Percentiles rank a stretch among this genome's conserved stretches.
Evolutionary conservation across 2,888 invertebrate genomes (phyloP).

Genomic region (Drosophila sordidula): DNA sequence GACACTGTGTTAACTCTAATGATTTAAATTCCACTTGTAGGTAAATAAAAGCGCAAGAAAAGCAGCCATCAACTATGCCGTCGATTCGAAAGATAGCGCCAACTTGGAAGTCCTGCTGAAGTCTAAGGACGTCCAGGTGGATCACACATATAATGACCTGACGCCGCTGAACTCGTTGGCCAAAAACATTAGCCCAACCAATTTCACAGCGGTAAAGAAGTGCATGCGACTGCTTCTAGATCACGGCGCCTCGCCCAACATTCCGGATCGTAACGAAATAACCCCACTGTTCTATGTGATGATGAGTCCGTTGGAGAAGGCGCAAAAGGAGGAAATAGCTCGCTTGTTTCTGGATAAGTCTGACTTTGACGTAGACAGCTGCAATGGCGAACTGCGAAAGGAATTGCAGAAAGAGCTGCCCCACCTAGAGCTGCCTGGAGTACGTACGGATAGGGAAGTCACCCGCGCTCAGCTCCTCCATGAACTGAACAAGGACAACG

Average conservation of each 20-base stretch:
- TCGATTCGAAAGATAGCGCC: slow-evolving; percentile 77
- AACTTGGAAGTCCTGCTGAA: slow-evolving; percentile 68
- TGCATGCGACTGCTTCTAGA: slow-evolving; percentile 76
- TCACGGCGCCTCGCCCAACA: slow-evolving; percentile 82
- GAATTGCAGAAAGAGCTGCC: slow-evolving; percentile 37
- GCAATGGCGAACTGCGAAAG: slow-evolving; percentile 76
- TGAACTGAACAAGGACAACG: slow-evolving; percentile 86
- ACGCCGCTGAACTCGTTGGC: slow-evolving; percentile 82
- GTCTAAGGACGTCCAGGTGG: slow-evolving; percentile 50
- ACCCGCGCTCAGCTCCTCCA: slow-evolving; percentile 85
- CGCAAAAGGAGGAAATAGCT: slow-evolving; percentile 64
- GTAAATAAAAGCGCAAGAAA: slow-evolving; percentile 69
- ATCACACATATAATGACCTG: slow-evolving; percentile 72
- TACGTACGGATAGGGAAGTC: background rate
- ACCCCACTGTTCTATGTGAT: slow-evolving; percentile 78
- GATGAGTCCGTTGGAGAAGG: slow-evolving; percentile 59
- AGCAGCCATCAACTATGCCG: slow-evolving; percentile 80
- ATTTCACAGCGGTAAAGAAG: slow-evolving; percentile 60
- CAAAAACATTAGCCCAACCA: slow-evolving; percentile 68
- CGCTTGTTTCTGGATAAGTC: slow-evolving; percentile 65
- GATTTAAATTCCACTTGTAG: slow-evolving; percentile 40
- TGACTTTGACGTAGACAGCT: slow-evolving; percentile 70
- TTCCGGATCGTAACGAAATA: slow-evolving; percentile 76
- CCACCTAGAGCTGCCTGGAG: background rate
- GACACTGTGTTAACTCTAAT: background rate